phyloP scores from a whole-genome alignment of 2,113 vertebrate genomes.

The Bos indicus region DNA sequence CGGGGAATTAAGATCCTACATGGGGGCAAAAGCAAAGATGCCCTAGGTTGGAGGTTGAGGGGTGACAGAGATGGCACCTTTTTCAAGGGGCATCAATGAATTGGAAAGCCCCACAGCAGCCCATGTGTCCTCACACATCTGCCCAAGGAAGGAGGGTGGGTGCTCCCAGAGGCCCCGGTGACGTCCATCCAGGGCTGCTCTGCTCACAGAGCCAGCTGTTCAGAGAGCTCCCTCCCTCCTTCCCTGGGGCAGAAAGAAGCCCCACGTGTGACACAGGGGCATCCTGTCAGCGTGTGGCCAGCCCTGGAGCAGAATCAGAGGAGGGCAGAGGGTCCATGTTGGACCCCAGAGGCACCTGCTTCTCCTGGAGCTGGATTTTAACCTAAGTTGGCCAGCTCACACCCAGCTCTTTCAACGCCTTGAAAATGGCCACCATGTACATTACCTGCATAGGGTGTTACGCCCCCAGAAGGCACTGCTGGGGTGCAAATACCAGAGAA shows the following conservation, averaged over 20 bases:
- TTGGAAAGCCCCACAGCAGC: background rate
- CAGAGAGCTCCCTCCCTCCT: background rate
- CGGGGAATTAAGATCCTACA: background rate
- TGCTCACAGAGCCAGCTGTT: fast-evolving
- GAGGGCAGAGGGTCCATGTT: no score
- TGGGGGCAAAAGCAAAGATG: background rate
- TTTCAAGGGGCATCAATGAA: background rate
- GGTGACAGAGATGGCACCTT: background rate
- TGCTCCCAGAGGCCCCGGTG: background rate
- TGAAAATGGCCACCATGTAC: no score
- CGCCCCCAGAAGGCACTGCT: background rate
- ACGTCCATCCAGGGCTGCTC: background rate
- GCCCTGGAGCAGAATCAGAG: background rate
- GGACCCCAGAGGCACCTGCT: background rate
- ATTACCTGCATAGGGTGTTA: fast-evolving
- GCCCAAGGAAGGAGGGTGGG: background rate
- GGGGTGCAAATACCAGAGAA: fast-evolving
- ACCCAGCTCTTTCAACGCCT: background rate
- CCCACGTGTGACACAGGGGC: fast-evolving
- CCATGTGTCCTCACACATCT: background rate
- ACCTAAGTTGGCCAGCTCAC: background rate
- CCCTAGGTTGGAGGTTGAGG: background rate
- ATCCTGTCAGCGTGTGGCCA: fast-evolving
- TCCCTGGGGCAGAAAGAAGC: background rate
- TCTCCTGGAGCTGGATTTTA: background rate